Evolutionary conservation across 1,140 invertebrate species (phyloP), one percentile per base, ranked within the genome.

Genomic region (Venustaconcha ellipsiformis): DNA sequence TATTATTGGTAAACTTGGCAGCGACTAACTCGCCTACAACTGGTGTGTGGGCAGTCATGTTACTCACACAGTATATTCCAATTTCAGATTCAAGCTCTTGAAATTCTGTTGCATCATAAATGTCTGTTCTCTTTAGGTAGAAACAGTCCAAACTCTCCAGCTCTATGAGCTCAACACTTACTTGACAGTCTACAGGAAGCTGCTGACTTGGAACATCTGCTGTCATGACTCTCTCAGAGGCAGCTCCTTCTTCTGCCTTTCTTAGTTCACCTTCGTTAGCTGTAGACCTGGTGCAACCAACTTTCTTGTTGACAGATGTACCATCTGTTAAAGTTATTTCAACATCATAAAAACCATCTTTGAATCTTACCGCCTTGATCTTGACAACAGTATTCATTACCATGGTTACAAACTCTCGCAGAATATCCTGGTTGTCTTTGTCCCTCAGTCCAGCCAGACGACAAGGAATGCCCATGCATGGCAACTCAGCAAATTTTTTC

Each of bases 381-480:
- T 65, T 59, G 57, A 71, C 55, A 18, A 37, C 55, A 57, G 37
- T 20, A 71, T 71, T 64, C 4, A 58, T 65, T 6, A 48, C 11
- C 14, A 76, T 20, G 1, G 20, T 30, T 67, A 70, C 57, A 14
- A 76, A 57, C 20, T 76, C 58, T 48, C 3, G 15, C 8, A 76
- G 30, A 12, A 58, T 8, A 18, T 77, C 57, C 23, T 14, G 1
- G 14, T 67, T 60, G 3, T 8, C 20, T 8, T 67, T 14, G 18
- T 59, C 55, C n/a, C 65, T 70, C 12, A 71, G 58, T 14, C 76
- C 71, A 14, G 67, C 69, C n/a, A 82, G 65, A 18, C 68, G 37
- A 66, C 80, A 82, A 37, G 65, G 30, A 37, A 82, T 72, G 1
- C 78, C 80, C 70, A 80, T 76, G 8, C 67, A 57, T 57, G 80